Percentiles rank a stretch among this genome's conserved stretches.
These are phyloP conservation scores for Drosophila mayri DNA, from an alignment of 1,140 invertebrate genomes.

Conservation along the genomic window DNA sequence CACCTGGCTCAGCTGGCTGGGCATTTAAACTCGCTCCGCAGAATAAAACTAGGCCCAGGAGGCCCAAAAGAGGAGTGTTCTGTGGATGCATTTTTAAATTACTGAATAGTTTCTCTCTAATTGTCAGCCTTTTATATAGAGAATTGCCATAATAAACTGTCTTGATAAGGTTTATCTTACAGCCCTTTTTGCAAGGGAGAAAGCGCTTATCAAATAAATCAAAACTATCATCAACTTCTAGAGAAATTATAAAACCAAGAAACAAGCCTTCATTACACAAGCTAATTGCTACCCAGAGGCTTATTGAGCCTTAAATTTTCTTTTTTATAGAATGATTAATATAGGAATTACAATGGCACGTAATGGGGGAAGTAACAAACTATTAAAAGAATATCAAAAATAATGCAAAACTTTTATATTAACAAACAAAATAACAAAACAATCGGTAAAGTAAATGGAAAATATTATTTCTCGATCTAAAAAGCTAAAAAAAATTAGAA, in stretches of 20 bases:
- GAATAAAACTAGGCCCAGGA: background rate
- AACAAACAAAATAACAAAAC: too few species aligned
- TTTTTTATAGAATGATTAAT: background rate
- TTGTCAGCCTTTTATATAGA: background rate
- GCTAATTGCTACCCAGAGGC: background rate
- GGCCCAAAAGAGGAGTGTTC: background rate
- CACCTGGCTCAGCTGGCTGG: background rate
- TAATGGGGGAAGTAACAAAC: too few species aligned
- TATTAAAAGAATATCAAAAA: too few species aligned
- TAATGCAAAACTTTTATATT: too few species aligned
- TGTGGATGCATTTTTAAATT: background rate
- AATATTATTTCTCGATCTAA: too few species aligned
- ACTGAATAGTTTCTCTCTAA: background rate
- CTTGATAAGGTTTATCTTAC: background rate
- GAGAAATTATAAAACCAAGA: background rate
- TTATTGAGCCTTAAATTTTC: background rate
- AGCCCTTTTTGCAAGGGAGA: background rate
- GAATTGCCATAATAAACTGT: background rate
- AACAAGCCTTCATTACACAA: background rate
- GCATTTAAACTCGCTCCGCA: background rate
- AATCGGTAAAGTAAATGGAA: too few species aligned
- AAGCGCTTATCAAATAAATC: background rate
- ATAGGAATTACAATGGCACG: background rate
- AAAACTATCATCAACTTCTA: background rate
- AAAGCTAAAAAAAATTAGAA: background rate